phyloP scores from a whole-genome alignment of 37 sponge, comb jelly and placozoan species.

The Sycon ciliatum region DNA sequence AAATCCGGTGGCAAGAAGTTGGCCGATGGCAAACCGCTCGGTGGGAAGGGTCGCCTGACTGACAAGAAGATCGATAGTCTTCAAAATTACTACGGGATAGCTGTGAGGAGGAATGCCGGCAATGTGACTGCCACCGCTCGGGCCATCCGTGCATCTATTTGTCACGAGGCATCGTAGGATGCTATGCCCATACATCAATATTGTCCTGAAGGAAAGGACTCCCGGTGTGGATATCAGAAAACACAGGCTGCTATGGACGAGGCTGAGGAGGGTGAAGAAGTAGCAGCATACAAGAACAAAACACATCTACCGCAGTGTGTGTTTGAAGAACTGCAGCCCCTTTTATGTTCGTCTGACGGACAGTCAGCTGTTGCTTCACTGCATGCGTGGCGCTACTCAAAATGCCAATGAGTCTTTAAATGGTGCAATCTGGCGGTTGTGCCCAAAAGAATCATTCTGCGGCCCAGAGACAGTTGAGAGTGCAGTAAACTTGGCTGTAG shows the following conservation, averaged over 20 bases:
- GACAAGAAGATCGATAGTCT: conserved; percentile 13
- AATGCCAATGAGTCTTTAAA: no score
- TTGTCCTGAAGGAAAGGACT: conserved; percentile 16
- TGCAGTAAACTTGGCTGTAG: no score
- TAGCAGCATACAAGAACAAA: conserved; percentile 2
- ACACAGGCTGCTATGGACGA: conserved; percentile 19
- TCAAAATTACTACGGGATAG: conserved; percentile 31
- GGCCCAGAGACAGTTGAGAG: no score
- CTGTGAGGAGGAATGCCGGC: conserved; percentile 14
- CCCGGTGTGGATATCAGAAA: conserved; percentile 27
- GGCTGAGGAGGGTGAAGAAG: no score
- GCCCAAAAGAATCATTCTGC: no score
- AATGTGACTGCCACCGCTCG: conserved; percentile 15
- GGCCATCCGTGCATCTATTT: conserved; percentile 31
- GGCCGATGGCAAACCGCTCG: conserved; percentile 5
- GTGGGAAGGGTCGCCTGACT: not conserved
- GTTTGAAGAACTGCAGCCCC: conserved; percentile 17
- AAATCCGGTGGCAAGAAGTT: not conserved
- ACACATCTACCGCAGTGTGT: conserved; percentile 10
- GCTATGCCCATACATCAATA: no score
- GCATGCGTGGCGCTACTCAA: conserved; percentile 6
- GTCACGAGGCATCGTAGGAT: conserved; percentile 31
- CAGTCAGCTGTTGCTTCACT: conserved; percentile 16
- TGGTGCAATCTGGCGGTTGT: no score
- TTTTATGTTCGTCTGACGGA: not conserved